phyloP scores from a whole-genome alignment of 2,888 invertebrate genomes.

The Blomia tropicalis region DNA sequence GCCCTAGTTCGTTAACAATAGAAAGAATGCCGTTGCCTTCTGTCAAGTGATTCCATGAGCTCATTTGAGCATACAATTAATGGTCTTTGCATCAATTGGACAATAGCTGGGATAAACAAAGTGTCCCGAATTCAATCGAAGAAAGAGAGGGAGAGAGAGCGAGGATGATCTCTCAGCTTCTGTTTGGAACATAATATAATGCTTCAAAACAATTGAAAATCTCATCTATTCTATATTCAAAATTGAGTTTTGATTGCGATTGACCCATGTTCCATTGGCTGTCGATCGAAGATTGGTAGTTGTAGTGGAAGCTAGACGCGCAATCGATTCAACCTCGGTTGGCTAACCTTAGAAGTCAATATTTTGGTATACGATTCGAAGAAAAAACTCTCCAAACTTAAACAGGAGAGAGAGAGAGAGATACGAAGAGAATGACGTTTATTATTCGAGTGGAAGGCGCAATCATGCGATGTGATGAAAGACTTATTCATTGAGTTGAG shows the following conservation, averaged over 20 bases:
- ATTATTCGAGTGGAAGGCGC: conserved; percentile 11
- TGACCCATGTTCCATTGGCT: neutral
- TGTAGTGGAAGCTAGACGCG: neutral
- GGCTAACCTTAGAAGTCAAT: neutral
- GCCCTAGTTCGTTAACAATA: too few species aligned
- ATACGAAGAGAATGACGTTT: neutral
- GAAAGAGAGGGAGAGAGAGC: too few species aligned
- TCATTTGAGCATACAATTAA: too few species aligned
- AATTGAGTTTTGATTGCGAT: neutral
- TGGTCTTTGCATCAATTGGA: too few species aligned
- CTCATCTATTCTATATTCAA: too few species aligned
- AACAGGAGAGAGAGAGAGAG: conserved; percentile 10
- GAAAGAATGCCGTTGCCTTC: too few species aligned
- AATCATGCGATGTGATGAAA: conserved; percentile 17
- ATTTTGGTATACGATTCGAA: neutral
- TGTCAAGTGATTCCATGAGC: too few species aligned
- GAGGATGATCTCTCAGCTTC: too few species aligned
- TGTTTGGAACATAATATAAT: too few species aligned
- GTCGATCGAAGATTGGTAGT: neutral
- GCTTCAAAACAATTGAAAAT: too few species aligned
- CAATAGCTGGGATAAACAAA: too few species aligned
- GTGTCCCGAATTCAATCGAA: too few species aligned
- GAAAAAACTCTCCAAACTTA: neutral
- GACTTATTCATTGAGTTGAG: neutral
- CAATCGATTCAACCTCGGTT: neutral